phyloP scores from a whole-genome alignment of 2,113 vertebrate species.

The Pterophyllum scalare region DNA sequence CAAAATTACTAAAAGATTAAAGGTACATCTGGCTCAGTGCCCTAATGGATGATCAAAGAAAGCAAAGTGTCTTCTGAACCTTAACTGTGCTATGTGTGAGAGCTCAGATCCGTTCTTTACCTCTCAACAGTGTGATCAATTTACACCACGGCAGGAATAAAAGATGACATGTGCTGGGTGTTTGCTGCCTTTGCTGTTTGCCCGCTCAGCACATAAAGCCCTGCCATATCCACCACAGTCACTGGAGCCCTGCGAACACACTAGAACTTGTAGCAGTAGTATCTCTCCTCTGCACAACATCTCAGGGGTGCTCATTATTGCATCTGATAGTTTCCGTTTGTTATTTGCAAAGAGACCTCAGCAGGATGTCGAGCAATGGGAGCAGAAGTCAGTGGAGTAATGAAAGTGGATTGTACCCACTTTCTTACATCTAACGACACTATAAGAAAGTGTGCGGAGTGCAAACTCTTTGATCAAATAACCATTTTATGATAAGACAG shows the following conservation, averaged over 20 bases:
- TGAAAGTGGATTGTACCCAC: background rate
- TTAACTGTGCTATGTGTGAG: conserved; percentile 30
- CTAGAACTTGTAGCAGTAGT: conserved; percentile 9
- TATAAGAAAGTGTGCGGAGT: background rate
- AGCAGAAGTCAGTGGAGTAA: background rate
- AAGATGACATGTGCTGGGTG: conserved; percentile 75
- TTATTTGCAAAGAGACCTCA: conserved; percentile 16
- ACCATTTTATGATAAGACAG: background rate
- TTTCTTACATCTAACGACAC: background rate
- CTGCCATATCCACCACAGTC: conserved; percentile 46
- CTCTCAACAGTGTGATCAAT: conserved; percentile 78
- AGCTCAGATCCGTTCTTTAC: conserved; percentile 74
- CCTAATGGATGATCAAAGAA: conserved; percentile 39
- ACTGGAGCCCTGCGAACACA: conserved; percentile 10
- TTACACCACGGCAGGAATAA: conserved; percentile 84
- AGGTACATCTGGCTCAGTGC: conserved; percentile 18
- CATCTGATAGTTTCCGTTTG: conserved; percentile 20
- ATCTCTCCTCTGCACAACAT: conserved; percentile 6
- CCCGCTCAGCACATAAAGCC: conserved; percentile 72
- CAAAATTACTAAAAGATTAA: conserved; percentile 3
- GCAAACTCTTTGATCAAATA: background rate
- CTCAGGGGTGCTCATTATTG: conserved; percentile 27
- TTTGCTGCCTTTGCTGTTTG: conserved; percentile 60
- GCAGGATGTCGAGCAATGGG: background rate
- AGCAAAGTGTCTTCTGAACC: conserved; percentile 20